Evolutionary conservation across 2,797 vertebrate species (phyloP).

Genomic region (Lepidocolaptes lacrymiger): DNA sequence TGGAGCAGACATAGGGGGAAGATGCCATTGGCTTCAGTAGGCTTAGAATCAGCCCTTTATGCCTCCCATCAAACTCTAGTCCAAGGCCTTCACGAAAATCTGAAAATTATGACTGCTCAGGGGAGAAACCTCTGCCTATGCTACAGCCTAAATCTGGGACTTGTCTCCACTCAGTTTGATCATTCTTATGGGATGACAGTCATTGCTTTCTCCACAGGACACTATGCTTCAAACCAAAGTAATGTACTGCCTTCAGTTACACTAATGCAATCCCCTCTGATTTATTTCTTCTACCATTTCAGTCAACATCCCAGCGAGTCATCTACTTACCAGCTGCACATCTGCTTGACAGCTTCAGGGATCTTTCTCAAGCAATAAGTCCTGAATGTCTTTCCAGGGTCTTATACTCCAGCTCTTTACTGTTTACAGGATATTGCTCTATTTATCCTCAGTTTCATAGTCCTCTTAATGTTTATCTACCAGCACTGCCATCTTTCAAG

Average conservation of each 20-base stretch:
- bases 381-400: slow-evolving; percentile 64
- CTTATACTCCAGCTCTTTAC: slow-evolving; percentile 68
- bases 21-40: neutral
- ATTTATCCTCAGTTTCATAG: slow-evolving; percentile 73
- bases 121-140: neutral
- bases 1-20: neutral
- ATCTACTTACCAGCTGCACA: slow-evolving; percentile 35
- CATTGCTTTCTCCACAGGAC: slow-evolving; percentile 55
- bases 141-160: neutral
- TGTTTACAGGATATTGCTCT: slow-evolving; percentile 76
- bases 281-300: slow-evolving; percentile 64
- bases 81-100: neutral
- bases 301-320: slow-evolving; percentile 24
- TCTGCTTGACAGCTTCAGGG: slow-evolving; percentile 69
- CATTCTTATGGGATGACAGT: slow-evolving; percentile 24
- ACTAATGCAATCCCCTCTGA: slow-evolving; percentile 39
- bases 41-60: neutral
- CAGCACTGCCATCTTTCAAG: slow-evolving; percentile 59
- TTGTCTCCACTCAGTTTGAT: slow-evolving; percentile 8
- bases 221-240: slow-evolving; percentile 26
- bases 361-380: slow-evolving; percentile 71
- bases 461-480: slow-evolving; percentile 65
- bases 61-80: neutral
- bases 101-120: neutral
- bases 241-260: slow-evolving; percentile 37